Evolutionary conservation across 1,140 invertebrate genomes (phyloP).

Genomic region (Sarcophaga bullata): DNA sequence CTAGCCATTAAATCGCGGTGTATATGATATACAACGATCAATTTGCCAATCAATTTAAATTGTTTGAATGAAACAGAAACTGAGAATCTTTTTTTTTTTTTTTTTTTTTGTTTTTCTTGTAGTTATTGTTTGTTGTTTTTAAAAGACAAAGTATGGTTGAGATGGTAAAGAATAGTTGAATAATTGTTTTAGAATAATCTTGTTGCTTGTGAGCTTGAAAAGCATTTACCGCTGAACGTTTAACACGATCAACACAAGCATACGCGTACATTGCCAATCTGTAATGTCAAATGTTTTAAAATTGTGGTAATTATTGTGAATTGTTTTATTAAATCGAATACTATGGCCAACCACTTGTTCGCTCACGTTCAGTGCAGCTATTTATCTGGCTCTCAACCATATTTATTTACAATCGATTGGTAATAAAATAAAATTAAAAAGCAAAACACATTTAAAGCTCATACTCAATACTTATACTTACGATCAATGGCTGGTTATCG

Average conservation of each 20-base stretch:
- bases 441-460: background rate
- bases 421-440: background rate
- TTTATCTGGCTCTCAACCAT: too few species aligned
- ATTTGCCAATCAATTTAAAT: slow-evolving; percentile 14
- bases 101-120: too few species aligned
- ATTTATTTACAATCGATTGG: background rate
- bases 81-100: background rate
- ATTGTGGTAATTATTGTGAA: slow-evolving; percentile 22
- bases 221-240: slow-evolving; percentile 7
- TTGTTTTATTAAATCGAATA: slow-evolving; percentile 17
- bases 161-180: background rate
- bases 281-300: slow-evolving; percentile 21
- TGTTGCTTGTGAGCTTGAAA: background rate
- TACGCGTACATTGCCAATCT: background rate
- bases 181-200: slow-evolving; percentile 17
- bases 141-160: background rate
- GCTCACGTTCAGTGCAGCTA: background rate
- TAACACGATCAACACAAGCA: slow-evolving; percentile 12
- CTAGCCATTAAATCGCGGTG: too few species aligned
- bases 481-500: background rate
- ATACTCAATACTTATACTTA: too few species aligned
- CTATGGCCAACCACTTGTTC: background rate
- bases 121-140: too few species aligned
- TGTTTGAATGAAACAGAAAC: background rate
- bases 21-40: too few species aligned